These are phyloP conservation scores for Aplysina aerophoba DNA, from an alignment of 37 sponge, comb jelly and placozoan species.

Conservation along the genomic window DNA sequence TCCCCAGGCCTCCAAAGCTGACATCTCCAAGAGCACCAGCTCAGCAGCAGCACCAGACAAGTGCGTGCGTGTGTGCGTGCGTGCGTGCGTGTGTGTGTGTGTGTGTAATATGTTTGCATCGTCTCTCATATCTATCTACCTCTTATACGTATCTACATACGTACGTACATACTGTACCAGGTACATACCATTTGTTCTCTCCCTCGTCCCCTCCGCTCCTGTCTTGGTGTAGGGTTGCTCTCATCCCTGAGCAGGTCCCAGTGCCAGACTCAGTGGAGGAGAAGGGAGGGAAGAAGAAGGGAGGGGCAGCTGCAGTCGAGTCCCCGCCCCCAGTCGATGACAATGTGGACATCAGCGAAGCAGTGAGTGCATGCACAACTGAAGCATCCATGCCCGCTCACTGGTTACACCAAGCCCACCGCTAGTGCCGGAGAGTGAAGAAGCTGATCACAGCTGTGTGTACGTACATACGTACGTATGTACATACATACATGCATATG, in stretches of 20 bases:
- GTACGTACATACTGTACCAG: conserved; percentile 2
- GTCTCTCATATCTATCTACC: too few species aligned
- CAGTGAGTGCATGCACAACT: not conserved
- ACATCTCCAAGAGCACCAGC: not conserved
- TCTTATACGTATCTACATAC: too few species aligned
- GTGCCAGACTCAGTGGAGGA: conserved; percentile 25
- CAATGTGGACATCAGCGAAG: conserved; percentile 34
- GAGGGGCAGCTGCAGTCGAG: not conserved
- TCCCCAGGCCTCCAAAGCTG: conserved; percentile 8
- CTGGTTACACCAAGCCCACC: too few species aligned
- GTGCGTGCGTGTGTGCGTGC: not conserved
- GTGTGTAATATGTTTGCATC: too few species aligned
- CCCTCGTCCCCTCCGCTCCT: conserved; percentile 45
- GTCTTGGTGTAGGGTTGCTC: conserved; percentile 15
- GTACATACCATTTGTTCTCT: too few species aligned
- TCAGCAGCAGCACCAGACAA: not conserved
- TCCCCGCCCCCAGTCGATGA: conserved; percentile 38
- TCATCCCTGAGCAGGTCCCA: conserved; percentile 28
- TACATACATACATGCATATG: not conserved
- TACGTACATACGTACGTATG: not conserved
- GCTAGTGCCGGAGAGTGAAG: not conserved
- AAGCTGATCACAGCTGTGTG: not conserved
- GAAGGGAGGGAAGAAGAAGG: conserved; percentile 51
- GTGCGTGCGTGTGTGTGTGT: too few species aligned
- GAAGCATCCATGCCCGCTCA: too few species aligned